Conservation (phyloP, 2,888 invertebrate genomes). For the Lasiommata megera region DNA sequence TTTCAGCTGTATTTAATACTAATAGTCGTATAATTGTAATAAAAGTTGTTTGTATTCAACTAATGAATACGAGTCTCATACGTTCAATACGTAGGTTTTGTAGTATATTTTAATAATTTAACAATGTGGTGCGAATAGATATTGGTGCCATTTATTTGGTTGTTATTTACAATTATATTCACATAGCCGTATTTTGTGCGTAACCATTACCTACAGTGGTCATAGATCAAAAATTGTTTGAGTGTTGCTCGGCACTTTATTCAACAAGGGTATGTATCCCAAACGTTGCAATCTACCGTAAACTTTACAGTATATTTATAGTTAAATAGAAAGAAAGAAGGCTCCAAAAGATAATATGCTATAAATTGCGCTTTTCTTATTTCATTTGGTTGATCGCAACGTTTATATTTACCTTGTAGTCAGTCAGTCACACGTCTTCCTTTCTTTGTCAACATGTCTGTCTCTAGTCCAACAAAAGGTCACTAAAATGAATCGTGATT, state of each 20-base stretch:
- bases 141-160: slow-evolving; percentile 76
- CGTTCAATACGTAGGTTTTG: slow-evolving; percentile 30
- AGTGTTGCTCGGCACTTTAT: slow-evolving; percentile 35
- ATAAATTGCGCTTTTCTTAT: not conserved
- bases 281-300: not conserved
- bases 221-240: slow-evolving; percentile 22
- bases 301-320: not conserved
- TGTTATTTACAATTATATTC: slow-evolving; percentile 70
- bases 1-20: slow-evolving; percentile 31
- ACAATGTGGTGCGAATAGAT: slow-evolving; percentile 63
- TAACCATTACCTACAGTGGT: slow-evolving; percentile 34
- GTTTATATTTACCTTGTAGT: not conserved
- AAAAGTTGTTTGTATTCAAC: slow-evolving; percentile 31
- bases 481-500: not conserved
- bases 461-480: not conserved
- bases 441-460: not conserved
- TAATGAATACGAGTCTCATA: slow-evolving; percentile 20
- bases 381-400: not conserved
- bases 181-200: slow-evolving; percentile 42
- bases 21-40: slow-evolving; percentile 21
- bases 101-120: slow-evolving; percentile 33
- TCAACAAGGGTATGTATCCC: not conserved
- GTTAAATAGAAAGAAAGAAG: not conserved
- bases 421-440: not conserved
- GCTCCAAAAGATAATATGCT: not conserved